Percentiles rank a stretch among this genome's conserved stretches.
Conservation (phyloP, 2,797 vertebrate genomes). For the Poecilia picta region DNA sequence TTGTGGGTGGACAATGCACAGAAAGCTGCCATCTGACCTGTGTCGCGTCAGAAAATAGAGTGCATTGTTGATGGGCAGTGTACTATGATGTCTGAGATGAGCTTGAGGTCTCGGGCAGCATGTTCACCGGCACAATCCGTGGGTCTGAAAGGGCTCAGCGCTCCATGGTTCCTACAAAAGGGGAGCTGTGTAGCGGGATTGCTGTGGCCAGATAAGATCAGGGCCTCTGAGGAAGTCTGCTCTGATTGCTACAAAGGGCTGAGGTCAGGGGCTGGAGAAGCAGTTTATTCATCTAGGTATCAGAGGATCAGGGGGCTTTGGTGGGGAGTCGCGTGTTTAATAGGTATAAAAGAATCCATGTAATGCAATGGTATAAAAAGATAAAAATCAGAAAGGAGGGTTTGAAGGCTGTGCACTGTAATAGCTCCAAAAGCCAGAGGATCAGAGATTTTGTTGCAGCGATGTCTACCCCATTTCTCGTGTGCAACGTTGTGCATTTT, state of each 20-base stretch:
- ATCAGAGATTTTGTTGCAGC: slow-evolving; percentile 72
- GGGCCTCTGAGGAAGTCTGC: slow-evolving; percentile 79
- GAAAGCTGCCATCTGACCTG: slow-evolving; percentile 68
- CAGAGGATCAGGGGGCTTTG: slow-evolving; percentile 75
- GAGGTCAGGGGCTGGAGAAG: slow-evolving; percentile 80
- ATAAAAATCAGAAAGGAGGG: slow-evolving; percentile 75
- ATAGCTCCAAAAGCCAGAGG: slow-evolving; percentile 73
- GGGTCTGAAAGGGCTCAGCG: slow-evolving; percentile 73
- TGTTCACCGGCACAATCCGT: slow-evolving; percentile 64
- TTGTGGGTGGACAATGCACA: slow-evolving; percentile 67
- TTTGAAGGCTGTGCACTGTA: slow-evolving; percentile 71
- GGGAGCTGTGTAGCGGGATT: slow-evolving; percentile 76
- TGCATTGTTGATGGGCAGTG: slow-evolving; percentile 79
- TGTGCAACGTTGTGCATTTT: slow-evolving; percentile 18
- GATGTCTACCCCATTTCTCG: slow-evolving; percentile 34
- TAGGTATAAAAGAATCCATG: slow-evolving; percentile 83
- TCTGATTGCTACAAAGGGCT: slow-evolving; percentile 82
- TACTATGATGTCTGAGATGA: slow-evolving; percentile 81
- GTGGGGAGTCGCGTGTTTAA: slow-evolving; percentile 73
- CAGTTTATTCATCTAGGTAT: slow-evolving; percentile 80
- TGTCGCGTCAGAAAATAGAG: slow-evolving; percentile 71
- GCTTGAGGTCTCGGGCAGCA: slow-evolving; percentile 68
- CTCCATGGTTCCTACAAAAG: slow-evolving; percentile 73
- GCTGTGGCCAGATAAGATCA: slow-evolving; percentile 79
- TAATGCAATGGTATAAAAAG: slow-evolving; percentile 80